Conservation (phyloP, 2,113 vertebrate genomes). For the Aptenodytes patagonicus region DNA sequence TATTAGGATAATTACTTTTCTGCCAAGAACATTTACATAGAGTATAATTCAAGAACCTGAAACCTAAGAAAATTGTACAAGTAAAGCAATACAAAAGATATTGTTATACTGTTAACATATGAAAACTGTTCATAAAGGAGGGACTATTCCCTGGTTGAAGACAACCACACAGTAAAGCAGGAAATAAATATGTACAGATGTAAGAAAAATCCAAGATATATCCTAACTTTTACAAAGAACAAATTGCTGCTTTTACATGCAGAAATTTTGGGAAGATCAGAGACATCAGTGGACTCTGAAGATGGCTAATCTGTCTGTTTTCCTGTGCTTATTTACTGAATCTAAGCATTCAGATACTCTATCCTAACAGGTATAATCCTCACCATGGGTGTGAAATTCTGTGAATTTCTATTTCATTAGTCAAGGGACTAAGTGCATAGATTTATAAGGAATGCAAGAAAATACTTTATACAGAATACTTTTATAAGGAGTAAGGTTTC, state of each 20-base stretch:
- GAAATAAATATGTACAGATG: not conserved
- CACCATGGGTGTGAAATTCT: not conserved
- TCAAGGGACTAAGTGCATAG: not conserved
- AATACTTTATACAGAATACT: not conserved
- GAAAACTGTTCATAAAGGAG: not conserved
- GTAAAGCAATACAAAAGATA: not conserved
- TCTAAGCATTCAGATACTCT: not conserved
- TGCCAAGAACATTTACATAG: not conserved
- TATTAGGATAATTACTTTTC: not conserved
- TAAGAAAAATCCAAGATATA: not conserved
- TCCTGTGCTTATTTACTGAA: not conserved
- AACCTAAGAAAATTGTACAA: not conserved
- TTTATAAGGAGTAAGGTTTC: not conserved
- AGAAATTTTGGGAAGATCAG: not conserved
- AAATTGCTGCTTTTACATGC: not conserved
- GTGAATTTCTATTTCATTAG: not conserved
- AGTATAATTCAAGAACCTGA: not conserved
- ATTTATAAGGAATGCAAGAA: not conserved
- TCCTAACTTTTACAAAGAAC: not conserved
- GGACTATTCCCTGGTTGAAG: not conserved
- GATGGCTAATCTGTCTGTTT: not conserved
- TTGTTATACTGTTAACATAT: not conserved
- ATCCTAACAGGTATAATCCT: not conserved
- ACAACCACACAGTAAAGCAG: not conserved
- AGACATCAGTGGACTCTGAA: not conserved